Base-by-base conservation (phyloP, 2,888 invertebrate genomes). In the Ophioninae sp. region DNA sequence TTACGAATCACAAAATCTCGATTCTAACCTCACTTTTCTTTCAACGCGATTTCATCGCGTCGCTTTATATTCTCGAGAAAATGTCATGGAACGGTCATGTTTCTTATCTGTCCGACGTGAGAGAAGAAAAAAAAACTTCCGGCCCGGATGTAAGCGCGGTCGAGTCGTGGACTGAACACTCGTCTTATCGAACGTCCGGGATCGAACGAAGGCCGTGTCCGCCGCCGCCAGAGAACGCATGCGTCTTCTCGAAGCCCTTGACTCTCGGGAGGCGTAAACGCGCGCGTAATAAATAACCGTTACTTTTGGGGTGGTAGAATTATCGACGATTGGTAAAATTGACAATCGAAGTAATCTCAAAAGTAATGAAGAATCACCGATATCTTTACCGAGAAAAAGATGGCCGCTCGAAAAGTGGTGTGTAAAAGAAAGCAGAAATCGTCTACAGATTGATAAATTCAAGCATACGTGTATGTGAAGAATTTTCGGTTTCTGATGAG, bases 121-220 rank as follows among this genome's bases (percentile, higher is more conserved):
- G 20, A 58, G n/a, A 39, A 20, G 8, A 51, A 17, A 64, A 23
- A 51, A 23, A 51, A 61, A 59, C 10, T n/a, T 56, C 9, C 30
- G 30, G 20, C 9, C 37, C 44, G 44, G 44, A n/a, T 13, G 20
- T 39, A 17, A 22, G 41, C 41, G 30, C 61, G n/a, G 20, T 51
- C 64, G 51, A 41, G 51, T 56, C 20, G 64, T 64, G 51, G 74
- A 30, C 74, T 44, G 37, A 64, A 79, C 39, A 63, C 74, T 65
- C 44, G 68, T 37, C 65, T 69, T 75, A 82, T 82, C 82, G 82
- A 82, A 82, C 68, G 39, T 79, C 67, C 65, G 69, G 69, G 78
- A 44, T 64, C 79, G 69, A 71, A 56, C 58, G 58, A 59, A 82
- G 71, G 64, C 30, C 67, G 44, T 39, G 6, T 17, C 17, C 13